These are phyloP conservation scores for Seira sanloemensis DNA, from an alignment of 2,888 invertebrate species.

Conservation along the genomic window DNA sequence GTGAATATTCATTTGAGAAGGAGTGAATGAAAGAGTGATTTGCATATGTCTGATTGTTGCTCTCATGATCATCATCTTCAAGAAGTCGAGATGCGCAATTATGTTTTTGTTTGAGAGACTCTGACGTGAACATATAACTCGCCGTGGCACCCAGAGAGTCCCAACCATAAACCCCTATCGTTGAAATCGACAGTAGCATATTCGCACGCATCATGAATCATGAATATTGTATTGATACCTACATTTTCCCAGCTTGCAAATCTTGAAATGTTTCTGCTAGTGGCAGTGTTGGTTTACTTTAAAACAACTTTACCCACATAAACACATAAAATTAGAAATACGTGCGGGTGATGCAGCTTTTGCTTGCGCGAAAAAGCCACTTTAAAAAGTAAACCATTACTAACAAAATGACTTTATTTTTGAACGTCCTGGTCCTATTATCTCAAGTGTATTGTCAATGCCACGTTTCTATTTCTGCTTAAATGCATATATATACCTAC, in stretches of 20 bases:
- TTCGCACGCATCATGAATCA: no score
- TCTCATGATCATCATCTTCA: background rate
- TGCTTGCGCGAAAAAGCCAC: no score
- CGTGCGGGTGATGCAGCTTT: no score
- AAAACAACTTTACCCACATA: no score
- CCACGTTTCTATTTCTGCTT: background rate
- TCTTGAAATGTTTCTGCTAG: no score
- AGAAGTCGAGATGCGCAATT: no score
- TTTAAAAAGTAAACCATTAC: background rate
- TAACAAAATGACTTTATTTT: background rate
- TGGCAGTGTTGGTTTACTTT: no score
- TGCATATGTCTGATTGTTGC: conserved; percentile 10
- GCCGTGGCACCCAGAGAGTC: background rate
- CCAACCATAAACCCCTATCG: background rate
- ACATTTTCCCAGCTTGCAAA: no score
- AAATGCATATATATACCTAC: background rate
- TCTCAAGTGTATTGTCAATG: background rate
- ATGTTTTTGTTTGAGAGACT: background rate
- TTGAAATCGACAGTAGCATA: background rate
- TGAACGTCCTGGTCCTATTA: background rate
- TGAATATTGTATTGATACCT: no score
- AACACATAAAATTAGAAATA: no score
- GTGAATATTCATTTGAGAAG: background rate
- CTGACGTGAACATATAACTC: background rate
- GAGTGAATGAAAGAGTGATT: conserved; percentile 3